Evolutionary conservation across 2,113 vertebrate genomes (phyloP).

Genomic region (Asarcornis scutulata): DNA sequence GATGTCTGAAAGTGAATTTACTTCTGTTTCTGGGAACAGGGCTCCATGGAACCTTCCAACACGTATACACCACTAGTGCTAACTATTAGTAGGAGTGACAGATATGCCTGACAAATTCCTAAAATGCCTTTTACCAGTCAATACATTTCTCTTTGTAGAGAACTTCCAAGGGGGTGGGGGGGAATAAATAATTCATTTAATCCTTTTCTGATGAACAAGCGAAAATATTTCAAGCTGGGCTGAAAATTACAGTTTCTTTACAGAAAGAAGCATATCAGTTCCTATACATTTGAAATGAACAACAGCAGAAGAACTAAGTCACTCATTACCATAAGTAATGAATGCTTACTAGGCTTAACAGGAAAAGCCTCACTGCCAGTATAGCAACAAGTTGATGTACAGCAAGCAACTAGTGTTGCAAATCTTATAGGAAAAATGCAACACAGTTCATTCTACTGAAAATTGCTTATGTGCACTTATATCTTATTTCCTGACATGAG

Average conservation of each 20-base stretch:
- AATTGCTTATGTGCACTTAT: background rate
- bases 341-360: background rate
- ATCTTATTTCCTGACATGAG: background rate
- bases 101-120: background rate
- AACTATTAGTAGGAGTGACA: background rate
- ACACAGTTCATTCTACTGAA: background rate
- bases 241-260: background rate
- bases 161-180: background rate
- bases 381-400: background rate
- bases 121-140: background rate
- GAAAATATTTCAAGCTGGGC: background rate
- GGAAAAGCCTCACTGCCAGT: background rate
- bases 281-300: background rate
- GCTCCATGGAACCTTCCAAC: background rate
- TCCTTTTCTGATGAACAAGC: background rate
- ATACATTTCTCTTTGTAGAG: background rate
- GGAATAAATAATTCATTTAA: no score
- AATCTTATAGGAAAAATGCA: background rate
- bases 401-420: background rate
- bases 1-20: background rate
- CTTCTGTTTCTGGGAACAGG: background rate
- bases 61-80: background rate
- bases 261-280: background rate
- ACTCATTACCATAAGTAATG: conserved; percentile 16
- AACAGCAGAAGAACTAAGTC: background rate